These are phyloP conservation scores for Eremobia ochroleuca DNA, from an alignment of 2,888 invertebrate species.

Conservation along the genomic window DNA sequence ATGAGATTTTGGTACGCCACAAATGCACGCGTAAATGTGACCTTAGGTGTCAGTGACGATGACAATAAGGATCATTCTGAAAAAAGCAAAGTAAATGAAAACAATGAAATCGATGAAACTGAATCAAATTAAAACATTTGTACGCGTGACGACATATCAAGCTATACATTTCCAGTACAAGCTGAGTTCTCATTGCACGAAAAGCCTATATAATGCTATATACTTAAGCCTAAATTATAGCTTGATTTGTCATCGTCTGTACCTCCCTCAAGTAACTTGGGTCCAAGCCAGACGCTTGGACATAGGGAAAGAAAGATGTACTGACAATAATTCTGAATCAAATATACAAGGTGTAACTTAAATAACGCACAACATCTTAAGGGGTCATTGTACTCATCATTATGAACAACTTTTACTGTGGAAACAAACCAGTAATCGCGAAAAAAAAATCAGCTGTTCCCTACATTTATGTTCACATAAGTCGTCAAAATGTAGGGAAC, in stretches of 20 bases:
- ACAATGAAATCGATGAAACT: not conserved
- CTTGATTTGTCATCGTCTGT: not conserved
- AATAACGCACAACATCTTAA: too few relatives aligned
- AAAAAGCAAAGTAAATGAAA: not conserved
- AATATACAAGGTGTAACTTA: too few relatives aligned
- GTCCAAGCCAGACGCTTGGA: not conserved
- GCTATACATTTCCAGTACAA: not conserved
- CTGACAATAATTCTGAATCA: not conserved
- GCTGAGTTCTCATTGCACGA: not conserved
- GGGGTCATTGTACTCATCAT: too few relatives aligned
- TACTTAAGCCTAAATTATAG: not conserved
- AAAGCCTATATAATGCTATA: not conserved
- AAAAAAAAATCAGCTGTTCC: too few relatives aligned
- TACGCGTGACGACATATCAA: too few relatives aligned
- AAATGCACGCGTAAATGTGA: constrained; percentile 48
- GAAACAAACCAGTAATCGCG: too few relatives aligned
- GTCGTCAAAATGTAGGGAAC: too few relatives aligned
- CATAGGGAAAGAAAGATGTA: not conserved
- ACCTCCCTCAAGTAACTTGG: too few relatives aligned
- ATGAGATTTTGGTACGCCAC: constrained; percentile 62
- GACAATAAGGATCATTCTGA: not conserved
- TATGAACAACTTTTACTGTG: too few relatives aligned
- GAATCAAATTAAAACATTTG: too few relatives aligned
- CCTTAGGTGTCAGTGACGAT: constrained; percentile 9
- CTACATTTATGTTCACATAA: too few relatives aligned